These are phyloP conservation scores for Melanocharis versteri DNA, from an alignment of 2,113 vertebrate species.

Conservation along the genomic window DNA sequence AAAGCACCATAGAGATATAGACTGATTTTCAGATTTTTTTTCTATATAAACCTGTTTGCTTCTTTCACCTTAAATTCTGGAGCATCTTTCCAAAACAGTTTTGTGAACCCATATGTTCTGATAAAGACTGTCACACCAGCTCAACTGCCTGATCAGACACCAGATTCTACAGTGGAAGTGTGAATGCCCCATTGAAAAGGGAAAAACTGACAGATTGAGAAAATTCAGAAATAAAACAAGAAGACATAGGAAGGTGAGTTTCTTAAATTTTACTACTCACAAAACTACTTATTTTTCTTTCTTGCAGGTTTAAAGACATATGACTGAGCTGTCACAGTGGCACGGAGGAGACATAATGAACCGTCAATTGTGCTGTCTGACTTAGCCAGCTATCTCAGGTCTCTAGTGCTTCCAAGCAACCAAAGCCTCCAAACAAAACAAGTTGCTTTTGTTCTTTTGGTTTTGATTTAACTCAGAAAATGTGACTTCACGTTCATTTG, in stretches of 20 bases:
- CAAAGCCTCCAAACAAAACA: background rate
- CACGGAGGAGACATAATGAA: background rate
- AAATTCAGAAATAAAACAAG: background rate
- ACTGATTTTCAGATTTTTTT: background rate
- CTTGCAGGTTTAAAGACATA: background rate
- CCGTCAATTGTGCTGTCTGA: background rate
- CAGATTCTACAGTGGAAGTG: background rate
- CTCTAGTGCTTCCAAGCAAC: background rate
- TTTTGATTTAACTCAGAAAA: background rate
- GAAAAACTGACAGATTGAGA: background rate
- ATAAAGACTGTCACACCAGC: background rate
- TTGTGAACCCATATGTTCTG: background rate
- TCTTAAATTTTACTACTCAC: background rate
- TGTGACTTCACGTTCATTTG: background rate
- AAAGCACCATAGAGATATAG: background rate
- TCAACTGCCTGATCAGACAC: background rate
- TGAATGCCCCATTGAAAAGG: background rate
- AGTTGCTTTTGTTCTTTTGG: background rate
- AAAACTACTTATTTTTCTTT: background rate
- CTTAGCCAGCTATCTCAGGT: background rate
- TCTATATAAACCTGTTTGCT: background rate
- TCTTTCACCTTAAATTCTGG: background rate
- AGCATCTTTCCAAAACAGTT: background rate
- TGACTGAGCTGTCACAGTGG: background rate
- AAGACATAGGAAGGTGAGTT: background rate